These are phyloP conservation scores for Heteropelma amictum DNA, from an alignment of 2,888 invertebrate species.

Conservation along the genomic window DNA sequence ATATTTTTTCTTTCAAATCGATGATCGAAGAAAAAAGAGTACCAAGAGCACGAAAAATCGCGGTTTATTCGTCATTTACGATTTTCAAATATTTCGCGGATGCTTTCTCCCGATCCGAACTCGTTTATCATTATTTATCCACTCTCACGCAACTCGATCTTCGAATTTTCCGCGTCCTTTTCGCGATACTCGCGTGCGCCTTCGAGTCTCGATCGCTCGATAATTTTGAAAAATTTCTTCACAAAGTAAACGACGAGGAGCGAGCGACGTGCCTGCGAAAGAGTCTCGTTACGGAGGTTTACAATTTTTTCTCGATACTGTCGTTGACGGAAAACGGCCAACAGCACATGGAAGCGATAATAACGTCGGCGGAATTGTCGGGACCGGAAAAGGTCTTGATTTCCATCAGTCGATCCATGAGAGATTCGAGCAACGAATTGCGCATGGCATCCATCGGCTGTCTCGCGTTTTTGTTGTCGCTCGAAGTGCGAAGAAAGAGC, in stretches of 20 bases:
- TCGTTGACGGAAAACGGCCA: constrained; percentile 68
- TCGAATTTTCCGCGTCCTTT: no score
- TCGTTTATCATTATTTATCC: no score
- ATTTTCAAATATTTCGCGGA: no score
- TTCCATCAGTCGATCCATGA: constrained; percentile 67
- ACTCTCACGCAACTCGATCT: no score
- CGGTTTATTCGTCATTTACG: no score
- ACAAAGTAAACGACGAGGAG: constrained; percentile 72
- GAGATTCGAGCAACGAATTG: constrained; percentile 64
- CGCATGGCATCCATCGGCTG: constrained; percentile 70
- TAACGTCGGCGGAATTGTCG: constrained; percentile 66
- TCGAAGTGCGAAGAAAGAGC: constrained; percentile 65
- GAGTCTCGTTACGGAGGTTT: constrained; percentile 78
- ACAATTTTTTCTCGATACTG: constrained; percentile 77
- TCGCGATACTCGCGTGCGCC: no score
- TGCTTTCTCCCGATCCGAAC: no score
- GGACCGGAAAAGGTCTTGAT: constrained; percentile 63
- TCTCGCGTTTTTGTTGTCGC: constrained; percentile 69
- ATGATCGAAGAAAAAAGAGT: no score
- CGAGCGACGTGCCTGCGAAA: constrained; percentile 78
- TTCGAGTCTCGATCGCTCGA: neutral
- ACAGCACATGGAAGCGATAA: constrained; percentile 70
- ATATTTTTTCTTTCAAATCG: neutral
- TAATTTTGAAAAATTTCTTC: no score
- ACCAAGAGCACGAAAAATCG: no score